A percentile compares a stretch with the other conserved stretches of the same genome.
These are phyloP conservation scores for Acanthiza pusilla DNA, from an alignment of 2,797 vertebrate species.

Conservation along the genomic window DNA sequence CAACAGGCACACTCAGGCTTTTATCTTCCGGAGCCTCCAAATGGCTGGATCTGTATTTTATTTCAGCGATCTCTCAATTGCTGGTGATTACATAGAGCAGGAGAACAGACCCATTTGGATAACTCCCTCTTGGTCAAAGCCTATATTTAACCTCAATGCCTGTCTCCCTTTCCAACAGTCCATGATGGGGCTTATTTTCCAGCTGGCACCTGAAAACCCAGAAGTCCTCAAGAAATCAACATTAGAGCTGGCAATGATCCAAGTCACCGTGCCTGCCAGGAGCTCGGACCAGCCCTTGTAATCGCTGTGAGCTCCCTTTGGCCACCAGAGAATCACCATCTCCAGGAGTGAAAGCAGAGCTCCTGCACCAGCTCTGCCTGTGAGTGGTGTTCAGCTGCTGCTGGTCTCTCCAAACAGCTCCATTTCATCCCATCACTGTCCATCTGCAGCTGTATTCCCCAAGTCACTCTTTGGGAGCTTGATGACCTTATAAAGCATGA, in stretches of 20 bases:
- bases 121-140: neutral
- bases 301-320: neutral
- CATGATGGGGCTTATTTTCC: neutral
- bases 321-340: neutral
- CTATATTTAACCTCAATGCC: neutral
- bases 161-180: neutral
- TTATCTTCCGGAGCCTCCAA: neutral
- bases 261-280: neutral
- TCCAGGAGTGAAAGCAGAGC: neutral
- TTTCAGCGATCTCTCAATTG: neutral
- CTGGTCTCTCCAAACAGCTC: neutral
- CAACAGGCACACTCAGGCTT: neutral
- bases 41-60: neutral
- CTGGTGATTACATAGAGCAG: neutral
- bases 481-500: slow-evolving; percentile 3
- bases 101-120: neutral
- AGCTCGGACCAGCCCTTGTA: neutral
- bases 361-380: neutral
- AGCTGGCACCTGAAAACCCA: neutral
- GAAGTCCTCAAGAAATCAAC: neutral
- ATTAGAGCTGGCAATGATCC: neutral
- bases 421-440: neutral
- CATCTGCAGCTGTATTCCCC: neutral
- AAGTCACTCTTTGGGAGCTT: neutral
- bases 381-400: neutral